Base-by-base conservation (phyloP, 2,888 invertebrate species). In the Tenthredo scrophulariae region DNA sequence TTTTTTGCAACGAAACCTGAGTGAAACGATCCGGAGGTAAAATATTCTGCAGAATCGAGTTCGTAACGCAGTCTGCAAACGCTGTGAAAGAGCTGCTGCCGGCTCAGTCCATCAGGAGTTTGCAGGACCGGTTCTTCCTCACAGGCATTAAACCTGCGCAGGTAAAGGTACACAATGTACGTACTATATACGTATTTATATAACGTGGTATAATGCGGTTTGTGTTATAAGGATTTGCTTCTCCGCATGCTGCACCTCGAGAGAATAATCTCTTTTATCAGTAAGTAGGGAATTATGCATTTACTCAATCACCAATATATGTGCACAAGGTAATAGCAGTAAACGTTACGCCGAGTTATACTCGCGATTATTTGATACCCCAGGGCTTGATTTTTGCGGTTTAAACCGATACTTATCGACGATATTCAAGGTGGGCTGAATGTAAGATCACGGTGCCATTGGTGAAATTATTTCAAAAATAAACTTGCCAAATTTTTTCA, bases 51-150 rank as follows among this genome's bases (percentile, higher is more conserved):
- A 0, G 3, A 40, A 40, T 37, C 40, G 6, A 26, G 43, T 43
- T 43, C 29, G 26, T 46, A 43, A 4, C 54, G 1, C 10, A 72
- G 33, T 33, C 33, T 72, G 72, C 72, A 74, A 74, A 43, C 74
- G 26, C 22, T 40, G 26, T n/a, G 74, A 74, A 74, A 43, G 43
- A 40, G 74, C 74, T 33, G 74, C 9, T 72, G n/a, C 43, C n/a
- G 22, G 74, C 26, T 43, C 1, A 40, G 43, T 40, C 74, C 43
- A 62, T 62, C 26, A 62, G 62, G 62, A 62, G 22, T 62, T 26
- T 62, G 62, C 26, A 37, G 70, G 33, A 72, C 70, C 70, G 70
- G 70, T 72, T 72, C n/a, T 72, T 72, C n/a, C 7, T 37, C 70
- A n/a, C 33, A 67, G 2, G 67, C 70, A 37, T n/a, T 10, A 26